phyloP scores from a whole-genome alignment of 2,888 invertebrate genomes.

The Euzophera pinguis region DNA sequence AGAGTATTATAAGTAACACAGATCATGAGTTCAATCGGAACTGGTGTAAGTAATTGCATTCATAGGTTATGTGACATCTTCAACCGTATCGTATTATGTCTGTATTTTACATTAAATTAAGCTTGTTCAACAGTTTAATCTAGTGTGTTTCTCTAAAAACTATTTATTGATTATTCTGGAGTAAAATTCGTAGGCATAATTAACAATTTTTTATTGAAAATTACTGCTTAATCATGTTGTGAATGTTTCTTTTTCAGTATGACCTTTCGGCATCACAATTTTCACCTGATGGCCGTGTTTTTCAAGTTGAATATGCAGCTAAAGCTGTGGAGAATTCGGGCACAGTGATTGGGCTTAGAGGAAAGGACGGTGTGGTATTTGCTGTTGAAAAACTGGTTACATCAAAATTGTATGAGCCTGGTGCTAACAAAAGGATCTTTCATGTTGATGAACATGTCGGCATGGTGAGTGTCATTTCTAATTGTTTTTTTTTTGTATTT shows the following conservation, averaged over 20 bases:
- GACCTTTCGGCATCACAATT: conserved; percentile 99
- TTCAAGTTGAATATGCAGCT: conserved; percentile 99
- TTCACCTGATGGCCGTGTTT: conserved; percentile 99
- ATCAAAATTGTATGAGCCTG: conserved; percentile 94
- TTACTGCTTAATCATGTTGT: conserved; percentile 9
- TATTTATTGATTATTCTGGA: too few relatives aligned
- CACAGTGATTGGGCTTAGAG: conserved; percentile 95
- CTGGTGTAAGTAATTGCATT: conserved; percentile 85
- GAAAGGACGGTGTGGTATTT: conserved; percentile 97
- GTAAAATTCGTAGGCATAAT: neutral
- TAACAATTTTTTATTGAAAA: neutral
- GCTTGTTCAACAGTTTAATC: neutral
- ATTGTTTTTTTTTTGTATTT: neutral
- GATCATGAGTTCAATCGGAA: conserved; percentile 96
- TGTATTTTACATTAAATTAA: neutral
- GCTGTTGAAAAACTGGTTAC: conserved; percentile 98
- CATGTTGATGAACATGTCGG: conserved; percentile 97
- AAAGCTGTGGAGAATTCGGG: conserved; percentile 99
- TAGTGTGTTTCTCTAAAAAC: neutral
- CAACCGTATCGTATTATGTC: too few relatives aligned
- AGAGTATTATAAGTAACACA: conserved; percentile 22
- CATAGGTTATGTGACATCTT: conserved; percentile 33
- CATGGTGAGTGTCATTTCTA: conserved; percentile 80
- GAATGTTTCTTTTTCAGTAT: conserved; percentile 83
- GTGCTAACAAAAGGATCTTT: conserved; percentile 94